Evolutionary conservation across 2,888 invertebrate genomes (phyloP), one percentile per base, ranked within the genome.

Genomic region (Odontothrips loti): DNA sequence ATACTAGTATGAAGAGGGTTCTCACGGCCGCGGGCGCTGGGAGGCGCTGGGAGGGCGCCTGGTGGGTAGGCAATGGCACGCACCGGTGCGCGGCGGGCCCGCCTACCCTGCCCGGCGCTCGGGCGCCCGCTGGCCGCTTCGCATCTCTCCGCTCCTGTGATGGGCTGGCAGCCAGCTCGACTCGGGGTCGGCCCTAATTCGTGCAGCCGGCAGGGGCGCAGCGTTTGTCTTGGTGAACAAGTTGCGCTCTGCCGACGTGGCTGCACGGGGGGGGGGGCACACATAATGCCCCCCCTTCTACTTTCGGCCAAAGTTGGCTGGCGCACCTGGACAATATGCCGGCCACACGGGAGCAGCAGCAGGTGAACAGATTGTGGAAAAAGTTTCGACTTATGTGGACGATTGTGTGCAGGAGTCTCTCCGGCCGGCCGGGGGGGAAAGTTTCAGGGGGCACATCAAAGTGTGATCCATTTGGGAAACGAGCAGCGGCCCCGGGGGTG

Each of bases 301-400:
- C 34, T 43, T 43, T 43, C 6, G 34, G 34, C 34, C 34, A 43
- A 43, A 43, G 34, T 43, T 43, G 34, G 34, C 34, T 43, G 3
- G 34, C 34, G 34, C 34, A 43, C 34, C 34, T 43, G 34, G 34
- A 43, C 34, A 43, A 43, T 43, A 43, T 43, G 34, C 34, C 34
- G 34, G 34, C 34, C 34, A 43, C 34, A 43, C 34, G 23, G 11
- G 68, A 27, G 27, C 68, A 12, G 68, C 68, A 27, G 68, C 68
- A 75, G 68, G 68, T 75, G 68, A 27, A 75, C 68, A 23, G 68
- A 75, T 58, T 58, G 68, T 27, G 68, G 27, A 23, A 23, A 43
- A 75, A 75, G 68, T 75, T 75, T 75, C 23, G 68, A 75, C 68
- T 75, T 75, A 75, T 75, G 68, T 75, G 68, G 8, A 27, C 68